Conservation (phyloP, 2,113 vertebrate genomes). For the Cynoglossus semilaevis region DNA sequence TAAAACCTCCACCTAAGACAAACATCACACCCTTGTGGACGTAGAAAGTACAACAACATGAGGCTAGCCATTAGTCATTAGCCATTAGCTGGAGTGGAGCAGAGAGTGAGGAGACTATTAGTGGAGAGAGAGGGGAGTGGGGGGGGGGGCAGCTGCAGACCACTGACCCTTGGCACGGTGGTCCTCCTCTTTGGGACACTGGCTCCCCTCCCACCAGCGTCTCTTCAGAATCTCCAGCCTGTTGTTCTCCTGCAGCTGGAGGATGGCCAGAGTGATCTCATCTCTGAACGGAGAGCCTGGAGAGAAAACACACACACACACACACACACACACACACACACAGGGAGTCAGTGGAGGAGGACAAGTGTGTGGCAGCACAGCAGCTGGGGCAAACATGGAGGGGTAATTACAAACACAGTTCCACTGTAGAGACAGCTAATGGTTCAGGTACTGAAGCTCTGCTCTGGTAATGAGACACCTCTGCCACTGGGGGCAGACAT, state of each 20-base stretch:
- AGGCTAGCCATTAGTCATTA: constrained; percentile 50
- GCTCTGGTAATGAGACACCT: too few species aligned
- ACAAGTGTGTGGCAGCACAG: too few species aligned
- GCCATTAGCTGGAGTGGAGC: constrained; percentile 55
- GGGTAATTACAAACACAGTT: too few species aligned
- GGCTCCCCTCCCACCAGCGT: constrained; percentile 93
- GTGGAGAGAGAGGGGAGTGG: constrained; percentile 33
- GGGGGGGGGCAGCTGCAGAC: constrained; percentile 42
- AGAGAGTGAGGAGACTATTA: constrained; percentile 48
- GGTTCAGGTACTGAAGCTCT: too few species aligned
- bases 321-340: constrained; percentile 25
- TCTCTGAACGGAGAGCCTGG: constrained; percentile 89
- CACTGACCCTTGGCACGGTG: constrained; percentile 87
- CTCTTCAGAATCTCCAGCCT: constrained; percentile 91
- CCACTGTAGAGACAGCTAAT: too few species aligned
- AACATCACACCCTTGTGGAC: constrained; percentile 51
- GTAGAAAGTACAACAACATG: constrained; percentile 58
- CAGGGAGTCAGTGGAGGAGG: too few species aligned
- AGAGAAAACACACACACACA: constrained; percentile 32
- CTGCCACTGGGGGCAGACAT: too few species aligned
- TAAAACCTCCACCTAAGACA: constrained; percentile 53
- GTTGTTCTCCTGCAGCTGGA: constrained; percentile 93
- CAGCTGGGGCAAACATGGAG: too few species aligned
- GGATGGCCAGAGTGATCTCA: constrained; percentile 89
- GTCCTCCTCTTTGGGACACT: constrained; percentile 91